A percentile compares a stretch with the other conserved stretches of the same genome.
Evolutionary conservation across 2,797 vertebrate genomes (phyloP).

Genomic region (Hyperoplus immaculatus): DNA sequence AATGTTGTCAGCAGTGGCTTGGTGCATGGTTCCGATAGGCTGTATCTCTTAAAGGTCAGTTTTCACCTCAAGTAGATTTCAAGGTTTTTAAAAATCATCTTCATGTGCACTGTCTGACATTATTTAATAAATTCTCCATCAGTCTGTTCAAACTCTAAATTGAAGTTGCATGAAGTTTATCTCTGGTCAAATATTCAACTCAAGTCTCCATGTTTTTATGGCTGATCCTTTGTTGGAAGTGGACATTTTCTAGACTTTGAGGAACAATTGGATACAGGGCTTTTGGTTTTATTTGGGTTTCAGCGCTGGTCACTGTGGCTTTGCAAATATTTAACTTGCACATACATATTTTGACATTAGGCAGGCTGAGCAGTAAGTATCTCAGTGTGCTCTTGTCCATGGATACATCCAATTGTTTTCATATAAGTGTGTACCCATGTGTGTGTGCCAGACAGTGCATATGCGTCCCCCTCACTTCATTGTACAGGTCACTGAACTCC

Average conservation of each 20-base stretch:
- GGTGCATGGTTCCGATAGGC: not conserved
- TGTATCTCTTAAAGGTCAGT: not conserved
- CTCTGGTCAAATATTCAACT: not conserved
- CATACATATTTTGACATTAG: slow-evolving; percentile 2
- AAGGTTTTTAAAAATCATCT: not conserved
- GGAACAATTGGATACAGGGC: not conserved
- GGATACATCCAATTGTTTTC: slow-evolving; percentile 1
- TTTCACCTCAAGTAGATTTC: not conserved
- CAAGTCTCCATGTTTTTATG: not conserved
- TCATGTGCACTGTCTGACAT: not conserved
- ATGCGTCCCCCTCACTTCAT: slow-evolving; percentile 87
- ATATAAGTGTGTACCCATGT: not conserved
- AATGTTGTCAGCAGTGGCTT: not conserved
- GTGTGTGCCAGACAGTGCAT: not conserved
- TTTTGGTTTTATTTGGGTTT: not conserved
- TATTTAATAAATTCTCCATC: not conserved
- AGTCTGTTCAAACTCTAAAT: not conserved
- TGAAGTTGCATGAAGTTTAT: not conserved
- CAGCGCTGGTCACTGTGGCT: not conserved
- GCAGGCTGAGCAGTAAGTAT: slow-evolving; percentile 1
- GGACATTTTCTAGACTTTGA: not conserved
- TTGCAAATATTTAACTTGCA: not conserved
- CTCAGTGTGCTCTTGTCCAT: slow-evolving; percentile 10
- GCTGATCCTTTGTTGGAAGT: not conserved
- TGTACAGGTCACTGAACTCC: slow-evolving; percentile 99